These are phyloP conservation scores for Osmoderma eremita DNA, from an alignment of 2,888 invertebrate genomes.

Conservation along the genomic window DNA sequence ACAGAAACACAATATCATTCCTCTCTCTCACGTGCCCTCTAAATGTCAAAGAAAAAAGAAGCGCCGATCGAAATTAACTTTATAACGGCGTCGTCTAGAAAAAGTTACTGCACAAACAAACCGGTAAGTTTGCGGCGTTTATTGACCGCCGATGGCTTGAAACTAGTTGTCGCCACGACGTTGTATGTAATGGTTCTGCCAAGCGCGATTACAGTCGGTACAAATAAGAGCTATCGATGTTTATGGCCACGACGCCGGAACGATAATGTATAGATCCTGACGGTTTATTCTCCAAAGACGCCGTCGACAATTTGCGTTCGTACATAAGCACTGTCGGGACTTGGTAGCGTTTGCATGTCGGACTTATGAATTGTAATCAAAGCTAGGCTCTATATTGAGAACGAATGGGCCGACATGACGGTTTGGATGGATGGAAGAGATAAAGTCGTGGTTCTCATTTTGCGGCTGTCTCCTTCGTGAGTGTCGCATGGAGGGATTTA, in stretches of 20 bases:
- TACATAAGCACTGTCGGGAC: neutral
- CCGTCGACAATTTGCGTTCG: constrained; percentile 2
- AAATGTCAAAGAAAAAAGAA: too few species aligned
- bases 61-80: too few species aligned
- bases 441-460: constrained; percentile 4
- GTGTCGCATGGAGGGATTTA: neutral
- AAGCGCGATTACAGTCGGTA: neutral
- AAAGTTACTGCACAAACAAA: constrained; percentile 4
- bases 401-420: constrained; percentile 5
- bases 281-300: constrained; percentile 3
- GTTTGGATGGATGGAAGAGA: neutral
- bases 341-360: constrained; percentile 5
- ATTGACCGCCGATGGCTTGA: neutral
- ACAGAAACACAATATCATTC: neutral
- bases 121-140: constrained; percentile 2
- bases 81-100: too few species aligned
- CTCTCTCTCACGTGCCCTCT: too few species aligned
- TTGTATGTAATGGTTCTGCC: constrained; percentile 7
- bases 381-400: constrained; percentile 4
- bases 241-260: constrained; percentile 11
- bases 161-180: constrained; percentile 6
- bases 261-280: constrained; percentile 7
- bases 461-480: neutral
- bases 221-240: constrained; percentile 13
- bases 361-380: constrained; percentile 15